Evolutionary conservation across 2,797 vertebrate species (phyloP).

Genomic region (Pangasius krempfi): DNA sequence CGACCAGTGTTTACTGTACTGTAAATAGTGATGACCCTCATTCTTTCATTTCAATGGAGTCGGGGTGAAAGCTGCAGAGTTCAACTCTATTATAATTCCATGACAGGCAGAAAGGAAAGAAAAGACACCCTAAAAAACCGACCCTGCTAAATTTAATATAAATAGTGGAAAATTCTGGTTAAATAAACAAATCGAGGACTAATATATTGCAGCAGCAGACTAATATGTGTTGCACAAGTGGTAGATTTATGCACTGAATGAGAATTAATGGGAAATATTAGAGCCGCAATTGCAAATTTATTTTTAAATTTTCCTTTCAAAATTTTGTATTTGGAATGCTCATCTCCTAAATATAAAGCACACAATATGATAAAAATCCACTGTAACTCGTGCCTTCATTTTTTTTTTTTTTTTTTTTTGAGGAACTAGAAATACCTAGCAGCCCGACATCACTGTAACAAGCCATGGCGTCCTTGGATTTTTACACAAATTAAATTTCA

Average conservation of each 20-base stretch:
- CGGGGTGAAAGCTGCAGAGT: slow-evolving; percentile 76
- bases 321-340: neutral
- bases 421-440: neutral
- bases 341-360: neutral
- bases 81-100: slow-evolving; percentile 51
- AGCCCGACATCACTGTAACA: neutral
- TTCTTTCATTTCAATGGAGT: slow-evolving; percentile 81
- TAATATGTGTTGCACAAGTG: neutral
- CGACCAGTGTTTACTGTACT: slow-evolving; percentile 86
- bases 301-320: too few relatives aligned
- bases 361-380: neutral
- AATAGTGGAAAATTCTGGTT: slow-evolving; percentile 63
- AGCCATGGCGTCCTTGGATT: neutral
- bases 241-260: neutral
- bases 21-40: slow-evolving; percentile 87
- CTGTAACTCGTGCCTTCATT: neutral
- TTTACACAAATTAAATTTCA: neutral
- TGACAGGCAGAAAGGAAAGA: slow-evolving; percentile 27
- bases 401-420: neutral
- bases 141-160: slow-evolving; percentile 74
- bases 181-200: neutral
- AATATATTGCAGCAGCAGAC: neutral
- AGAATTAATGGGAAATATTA: neutral
- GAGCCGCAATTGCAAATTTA: neutral
- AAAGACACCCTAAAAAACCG: slow-evolving; percentile 66